A percentile compares a stretch with the other conserved stretches of the same genome.
Conservation (phyloP, 2,797 vertebrate genomes). For the Clarias laeviceps region DNA sequence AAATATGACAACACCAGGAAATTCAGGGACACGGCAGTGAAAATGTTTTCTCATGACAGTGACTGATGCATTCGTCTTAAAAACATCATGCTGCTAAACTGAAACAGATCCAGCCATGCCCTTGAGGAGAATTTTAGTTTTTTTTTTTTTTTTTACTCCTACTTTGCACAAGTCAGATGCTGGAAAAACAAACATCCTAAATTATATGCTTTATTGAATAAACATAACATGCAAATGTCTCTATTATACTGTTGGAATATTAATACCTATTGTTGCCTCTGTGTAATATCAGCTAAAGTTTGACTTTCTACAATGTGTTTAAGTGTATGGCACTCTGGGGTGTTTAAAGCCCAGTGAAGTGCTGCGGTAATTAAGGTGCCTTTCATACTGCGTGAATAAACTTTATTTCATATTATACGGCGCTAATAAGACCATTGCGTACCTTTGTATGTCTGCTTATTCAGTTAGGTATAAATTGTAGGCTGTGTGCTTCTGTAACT, state of each 20-base stretch:
- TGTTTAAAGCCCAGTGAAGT: not conserved
- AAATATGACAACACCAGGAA: not conserved
- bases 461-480: not conserved
- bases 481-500: too few relatives aligned
- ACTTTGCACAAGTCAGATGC: not conserved
- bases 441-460: not conserved
- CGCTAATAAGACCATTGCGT: not conserved
- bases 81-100: not conserved
- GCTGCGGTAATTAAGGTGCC: not conserved
- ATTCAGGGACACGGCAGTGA: not conserved
- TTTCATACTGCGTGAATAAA: not conserved
- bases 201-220: slow-evolving; percentile 16
- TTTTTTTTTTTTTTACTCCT: not conserved
- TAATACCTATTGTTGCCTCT: not conserved
- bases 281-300: not conserved
- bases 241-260: not conserved
- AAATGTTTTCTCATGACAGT: not conserved
- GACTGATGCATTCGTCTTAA: not conserved
- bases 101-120: slow-evolving; percentile 1
- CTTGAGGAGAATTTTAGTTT: not conserved
- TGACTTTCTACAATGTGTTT: not conserved
- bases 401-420: not conserved
- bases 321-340: not conserved
- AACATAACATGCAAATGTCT: slow-evolving; percentile 9
- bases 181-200: not conserved